These are phyloP conservation scores for Hemithea aestivaria DNA, from an alignment of 2,888 invertebrate species.

Conservation along the genomic window DNA sequence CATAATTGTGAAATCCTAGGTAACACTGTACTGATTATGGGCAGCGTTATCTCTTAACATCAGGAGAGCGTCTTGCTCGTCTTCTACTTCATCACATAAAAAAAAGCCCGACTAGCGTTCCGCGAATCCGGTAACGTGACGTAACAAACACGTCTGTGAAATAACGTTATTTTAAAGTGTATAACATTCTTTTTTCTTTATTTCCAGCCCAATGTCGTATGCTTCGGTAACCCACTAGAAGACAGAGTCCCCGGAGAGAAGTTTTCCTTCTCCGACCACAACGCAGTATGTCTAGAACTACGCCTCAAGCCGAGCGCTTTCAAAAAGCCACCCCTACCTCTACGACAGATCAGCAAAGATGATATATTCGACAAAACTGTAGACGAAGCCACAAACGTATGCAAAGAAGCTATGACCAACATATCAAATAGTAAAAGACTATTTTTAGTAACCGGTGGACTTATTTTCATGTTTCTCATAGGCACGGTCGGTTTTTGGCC, in stretches of 20 bases:
- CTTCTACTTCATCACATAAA: too few relatives aligned
- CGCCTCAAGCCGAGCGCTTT: conserved; percentile 33
- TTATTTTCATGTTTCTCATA: conserved; percentile 74
- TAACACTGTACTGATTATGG: too few relatives aligned
- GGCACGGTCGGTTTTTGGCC: conserved; percentile 72
- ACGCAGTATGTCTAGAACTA: conserved; percentile 85
- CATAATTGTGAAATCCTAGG: too few relatives aligned
- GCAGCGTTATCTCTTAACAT: too few relatives aligned
- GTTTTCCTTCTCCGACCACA: conserved; percentile 94
- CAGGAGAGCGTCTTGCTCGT: too few relatives aligned
- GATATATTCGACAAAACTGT: conserved; percentile 56
- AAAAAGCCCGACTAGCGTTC: too few relatives aligned
- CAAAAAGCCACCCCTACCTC: conserved; percentile 18
- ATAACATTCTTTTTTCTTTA: neutral
- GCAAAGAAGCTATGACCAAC: conserved; percentile 74
- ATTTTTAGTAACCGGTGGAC: conserved; percentile 72
- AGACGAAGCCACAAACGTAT: conserved; percentile 79
- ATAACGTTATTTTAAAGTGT: too few relatives aligned
- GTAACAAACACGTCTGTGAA: too few relatives aligned
- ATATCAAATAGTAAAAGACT: conserved; percentile 72
- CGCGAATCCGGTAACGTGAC: too few relatives aligned
- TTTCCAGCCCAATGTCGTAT: conserved; percentile 54
- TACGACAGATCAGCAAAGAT: conserved; percentile 35
- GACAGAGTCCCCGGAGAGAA: conserved; percentile 83
- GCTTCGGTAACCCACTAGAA: conserved; percentile 85